These are phyloP conservation scores for Cacoxenus indagator DNA, from an alignment of 2,888 invertebrate genomes.

Conservation along the genomic window DNA sequence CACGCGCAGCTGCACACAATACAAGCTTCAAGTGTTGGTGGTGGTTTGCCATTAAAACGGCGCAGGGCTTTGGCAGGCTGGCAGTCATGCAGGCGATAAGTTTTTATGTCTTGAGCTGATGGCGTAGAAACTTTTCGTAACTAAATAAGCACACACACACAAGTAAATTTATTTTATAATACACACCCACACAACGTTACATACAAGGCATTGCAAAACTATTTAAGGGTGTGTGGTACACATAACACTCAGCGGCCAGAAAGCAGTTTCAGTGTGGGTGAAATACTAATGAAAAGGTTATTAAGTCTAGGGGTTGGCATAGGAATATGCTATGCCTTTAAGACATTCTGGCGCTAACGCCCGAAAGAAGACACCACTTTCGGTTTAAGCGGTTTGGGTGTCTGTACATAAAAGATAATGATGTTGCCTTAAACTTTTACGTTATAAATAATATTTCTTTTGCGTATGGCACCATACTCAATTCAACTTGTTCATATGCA, in stretches of 20 bases:
- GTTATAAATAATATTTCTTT: constrained; percentile 62
- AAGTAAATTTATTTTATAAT: not conserved
- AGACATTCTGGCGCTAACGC: constrained; percentile 32
- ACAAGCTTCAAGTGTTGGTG: constrained; percentile 31
- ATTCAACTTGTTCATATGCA: constrained; percentile 23
- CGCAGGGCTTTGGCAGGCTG: not conserved
- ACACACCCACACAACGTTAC: constrained; percentile 20
- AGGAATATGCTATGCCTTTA: constrained; percentile 16
- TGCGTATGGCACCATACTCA: not conserved
- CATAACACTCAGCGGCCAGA: not conserved
- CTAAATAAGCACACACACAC: constrained; percentile 32
- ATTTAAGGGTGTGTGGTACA: constrained; percentile 3
- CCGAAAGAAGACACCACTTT: constrained; percentile 1
- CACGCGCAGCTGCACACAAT: not conserved
- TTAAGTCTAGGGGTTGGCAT: not conserved
- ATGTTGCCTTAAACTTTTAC: constrained; percentile 69
- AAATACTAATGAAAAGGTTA: constrained; percentile 45
- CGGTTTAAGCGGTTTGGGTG: not conserved
- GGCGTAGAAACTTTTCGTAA: constrained; percentile 59
- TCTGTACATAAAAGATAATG: constrained; percentile 67
- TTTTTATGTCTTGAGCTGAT: constrained; percentile 64
- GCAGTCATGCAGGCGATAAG: constrained; percentile 52
- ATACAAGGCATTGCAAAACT: constrained; percentile 16
- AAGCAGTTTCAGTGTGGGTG: constrained; percentile 32
- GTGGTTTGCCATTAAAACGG: constrained; percentile 39